Conservation (phyloP, 2,797 vertebrate genomes). For the Pitangus sulphuratus region DNA sequence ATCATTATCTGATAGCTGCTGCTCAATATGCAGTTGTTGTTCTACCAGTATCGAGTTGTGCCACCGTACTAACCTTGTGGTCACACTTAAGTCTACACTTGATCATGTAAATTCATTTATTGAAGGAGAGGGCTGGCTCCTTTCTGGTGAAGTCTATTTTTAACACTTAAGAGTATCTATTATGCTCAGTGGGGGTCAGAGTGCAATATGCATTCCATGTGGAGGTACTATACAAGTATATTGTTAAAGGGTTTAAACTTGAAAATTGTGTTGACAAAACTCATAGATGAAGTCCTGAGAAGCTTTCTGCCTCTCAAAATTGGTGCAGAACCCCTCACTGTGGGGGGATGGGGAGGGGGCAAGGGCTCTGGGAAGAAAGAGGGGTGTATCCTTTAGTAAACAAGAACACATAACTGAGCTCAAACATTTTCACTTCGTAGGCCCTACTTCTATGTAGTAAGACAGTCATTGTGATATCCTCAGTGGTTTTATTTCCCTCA, state of each 20-base stretch:
- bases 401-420: not conserved
- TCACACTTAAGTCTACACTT: not conserved
- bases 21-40: not conserved
- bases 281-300: not conserved
- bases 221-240: not conserved
- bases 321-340: not conserved
- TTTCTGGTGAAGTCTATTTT: slow-evolving; percentile 43
- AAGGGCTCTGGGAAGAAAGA: not conserved
- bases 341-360: not conserved
- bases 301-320: not conserved
- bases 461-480: not conserved
- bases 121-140: slow-evolving; percentile 45
- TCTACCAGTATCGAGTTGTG: not conserved
- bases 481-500: not conserved
- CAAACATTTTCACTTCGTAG: not conserved
- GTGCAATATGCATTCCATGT: slow-evolving; percentile 13
- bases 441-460: not conserved
- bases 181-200: not conserved
- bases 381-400: not conserved
- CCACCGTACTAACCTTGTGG: not conserved
- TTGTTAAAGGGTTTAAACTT: slow-evolving; percentile 10
- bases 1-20: slow-evolving; percentile 9
- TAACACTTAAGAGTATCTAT: not conserved
- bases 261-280: not conserved
- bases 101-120: not conserved